Conservation (phyloP, 2,113 vertebrate species). For the Theropithecus gelada region DNA sequence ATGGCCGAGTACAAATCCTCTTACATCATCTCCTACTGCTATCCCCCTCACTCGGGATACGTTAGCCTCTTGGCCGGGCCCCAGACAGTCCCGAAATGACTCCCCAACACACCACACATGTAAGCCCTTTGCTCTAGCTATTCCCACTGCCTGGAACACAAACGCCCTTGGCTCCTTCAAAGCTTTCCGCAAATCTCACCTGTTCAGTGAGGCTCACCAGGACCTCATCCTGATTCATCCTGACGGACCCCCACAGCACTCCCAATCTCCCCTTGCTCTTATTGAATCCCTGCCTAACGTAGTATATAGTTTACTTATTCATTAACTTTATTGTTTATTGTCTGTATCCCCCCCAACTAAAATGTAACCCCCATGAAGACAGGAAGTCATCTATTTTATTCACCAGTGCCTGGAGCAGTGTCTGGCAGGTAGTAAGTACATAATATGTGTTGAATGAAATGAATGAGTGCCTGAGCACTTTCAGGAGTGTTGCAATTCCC, state of each 20-base stretch:
- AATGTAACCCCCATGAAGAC: background rate
- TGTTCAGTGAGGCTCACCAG: background rate
- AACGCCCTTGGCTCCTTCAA: background rate
- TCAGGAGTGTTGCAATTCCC: background rate
- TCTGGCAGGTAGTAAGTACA: background rate
- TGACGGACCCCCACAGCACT: background rate
- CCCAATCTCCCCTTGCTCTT: background rate
- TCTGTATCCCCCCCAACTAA: background rate
- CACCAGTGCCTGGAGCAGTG: background rate
- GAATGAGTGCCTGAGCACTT: background rate
- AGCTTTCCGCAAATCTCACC: background rate
- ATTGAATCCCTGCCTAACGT: background rate
- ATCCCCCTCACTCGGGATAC: background rate
- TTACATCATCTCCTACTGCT: background rate
- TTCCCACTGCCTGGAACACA: background rate
- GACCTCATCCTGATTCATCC: background rate
- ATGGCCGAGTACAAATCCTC: rapidly evolving
- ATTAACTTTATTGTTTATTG: background rate
- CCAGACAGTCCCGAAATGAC: background rate
- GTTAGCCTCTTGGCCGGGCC: background rate
- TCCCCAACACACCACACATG: background rate
- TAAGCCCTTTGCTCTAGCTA: background rate
- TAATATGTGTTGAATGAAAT: background rate
- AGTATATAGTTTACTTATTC: background rate
- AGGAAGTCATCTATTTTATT: background rate